Base-by-base conservation (phyloP, 2,113 vertebrate genomes). In the Noturus placidus region DNA sequence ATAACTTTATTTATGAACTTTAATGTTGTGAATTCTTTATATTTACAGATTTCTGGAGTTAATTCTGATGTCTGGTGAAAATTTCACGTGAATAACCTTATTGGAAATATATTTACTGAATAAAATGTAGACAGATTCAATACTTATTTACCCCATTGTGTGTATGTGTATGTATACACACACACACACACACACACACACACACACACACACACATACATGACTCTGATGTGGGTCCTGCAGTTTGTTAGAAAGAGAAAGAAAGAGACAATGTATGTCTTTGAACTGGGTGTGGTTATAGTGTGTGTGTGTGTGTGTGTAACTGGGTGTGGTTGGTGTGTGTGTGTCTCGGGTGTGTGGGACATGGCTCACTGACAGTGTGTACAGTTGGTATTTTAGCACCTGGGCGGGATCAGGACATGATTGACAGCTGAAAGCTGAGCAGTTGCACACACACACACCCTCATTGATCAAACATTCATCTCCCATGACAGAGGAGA, bases 361-460 rank as follows among this genome's bases (percentile, higher is more conserved):
- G 88, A 82, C 65, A 86, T 65, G 84, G 86, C 82, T 91, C 72
- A 77, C 76, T 89, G 89, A 78, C 86, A 87, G 65, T 82, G 88
- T 88, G 83, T 88, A 86, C 87, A 86, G 87, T 87, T 86, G 86
- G 79, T 50, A 84, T 90, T 88, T 88, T 70, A 82, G 87, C 80
- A 82, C 80, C 77, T 87, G 87, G 89, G 89, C 82, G 87, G 89
- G 87, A 89, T 87, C 63, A 52, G 70, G 25, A 19, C 20, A 42
- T 54, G 77, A 87, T 56, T 84, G 57, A 76, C 78, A 46, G 59
- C 57, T 90, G n/a, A 88, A 90, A 87, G 85, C 74, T 78, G 54
- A 42, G 33, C 78, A 42, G 42, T 78, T 77, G 56, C 52, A 54
- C 52, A 52, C 52, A 52, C 50, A 52, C 52, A 52, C 52, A 52